Base-by-base conservation (phyloP, 2,797 vertebrate species). In the Strix occidentalis region DNA sequence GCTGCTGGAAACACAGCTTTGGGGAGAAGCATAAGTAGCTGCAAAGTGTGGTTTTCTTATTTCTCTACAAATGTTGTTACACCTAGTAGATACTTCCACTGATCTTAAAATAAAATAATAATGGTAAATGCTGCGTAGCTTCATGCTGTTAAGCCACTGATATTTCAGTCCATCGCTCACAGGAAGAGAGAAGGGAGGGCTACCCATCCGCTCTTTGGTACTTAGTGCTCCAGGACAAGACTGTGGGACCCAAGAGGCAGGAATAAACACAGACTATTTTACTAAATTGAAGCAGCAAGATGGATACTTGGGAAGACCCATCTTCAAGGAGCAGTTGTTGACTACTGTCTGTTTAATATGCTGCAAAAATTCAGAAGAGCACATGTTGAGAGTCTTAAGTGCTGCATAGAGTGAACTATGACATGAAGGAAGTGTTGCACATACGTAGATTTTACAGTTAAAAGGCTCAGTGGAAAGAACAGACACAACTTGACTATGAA, bases 311-410 rank as follows among this genome's bases (percentile, higher is more conserved):
- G 33, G 45, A 84, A 60, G 26, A 84, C 12, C 3, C 10, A 17
- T 86, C 48, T 56, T 87, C 84, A 64, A n/a, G 79, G 66, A 74
- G 46, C 25, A 68, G 21, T 43, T 74, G 23, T 58, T 93, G 69
- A 56, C 23, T 20, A 9, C 39, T 46, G 8, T 48, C 15, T 35
- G 31, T 72, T 63, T 48, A 23, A 25, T 46, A 9, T 16, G 11
- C 45, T 70, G 64, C 53, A 83, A n/a, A 77, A 91, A 81, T 16
- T 23, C 61, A 84, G 61, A 64, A 58, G 35, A 58, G 26, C 17
- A 29, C 21, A 3, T 2, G 2, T 20, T 0, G 1, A 84, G 25
- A 35, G n/a, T 56, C 24, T n/a, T 39, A 10, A 0, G 0, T 77
- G 60, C 64, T 56, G 6, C 33, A 37, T 37, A 50, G 83, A 48